Evolutionary conservation across 2,888 invertebrate species (phyloP).

Genomic region (Ormyrus thymus): DNA sequence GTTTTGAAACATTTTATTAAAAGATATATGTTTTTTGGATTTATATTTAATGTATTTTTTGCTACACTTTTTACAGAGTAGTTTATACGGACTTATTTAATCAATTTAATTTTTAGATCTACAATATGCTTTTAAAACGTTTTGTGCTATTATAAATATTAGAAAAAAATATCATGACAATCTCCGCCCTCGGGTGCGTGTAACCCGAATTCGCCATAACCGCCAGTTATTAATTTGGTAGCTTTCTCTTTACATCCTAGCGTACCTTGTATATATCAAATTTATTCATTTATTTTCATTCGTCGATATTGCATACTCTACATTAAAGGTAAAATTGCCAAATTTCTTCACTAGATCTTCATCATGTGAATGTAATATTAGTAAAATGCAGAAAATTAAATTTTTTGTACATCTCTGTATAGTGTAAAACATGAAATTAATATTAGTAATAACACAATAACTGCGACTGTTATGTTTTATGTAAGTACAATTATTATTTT

Average conservation of each 20-base stretch:
- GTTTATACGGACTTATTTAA: background rate
- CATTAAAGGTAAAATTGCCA: conserved; percentile 54
- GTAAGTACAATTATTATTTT: conserved; percentile 21
- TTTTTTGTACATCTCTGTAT: conserved; percentile 55
- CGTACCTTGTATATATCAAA: conserved; percentile 45
- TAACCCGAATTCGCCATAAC: conserved; percentile 48
- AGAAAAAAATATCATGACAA: conserved; percentile 49
- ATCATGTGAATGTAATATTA: conserved; percentile 15
- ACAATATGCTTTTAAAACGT: conserved; percentile 16
- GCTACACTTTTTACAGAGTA: too few species aligned
- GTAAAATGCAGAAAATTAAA: conserved; percentile 22
- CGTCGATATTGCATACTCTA: conserved; percentile 26
- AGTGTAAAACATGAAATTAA: conserved; percentile 52
- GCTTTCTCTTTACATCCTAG: conserved; percentile 9
- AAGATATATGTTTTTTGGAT: too few species aligned
- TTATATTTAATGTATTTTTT: too few species aligned
- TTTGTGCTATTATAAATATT: conserved; percentile 49
- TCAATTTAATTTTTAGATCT: too few species aligned
- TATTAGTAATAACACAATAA: background rate
- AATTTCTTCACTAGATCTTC: conserved; percentile 40
- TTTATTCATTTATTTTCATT: conserved; percentile 29
- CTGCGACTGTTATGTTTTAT: background rate
- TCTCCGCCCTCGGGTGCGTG: conserved; percentile 49
- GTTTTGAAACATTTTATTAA: too few species aligned
- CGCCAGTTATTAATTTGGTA: conserved; percentile 27